A percentile compares a stretch with the other conserved stretches of the same genome.
phyloP scores from a whole-genome alignment of 2,113 vertebrate genomes.

The Lagopus leucura region DNA sequence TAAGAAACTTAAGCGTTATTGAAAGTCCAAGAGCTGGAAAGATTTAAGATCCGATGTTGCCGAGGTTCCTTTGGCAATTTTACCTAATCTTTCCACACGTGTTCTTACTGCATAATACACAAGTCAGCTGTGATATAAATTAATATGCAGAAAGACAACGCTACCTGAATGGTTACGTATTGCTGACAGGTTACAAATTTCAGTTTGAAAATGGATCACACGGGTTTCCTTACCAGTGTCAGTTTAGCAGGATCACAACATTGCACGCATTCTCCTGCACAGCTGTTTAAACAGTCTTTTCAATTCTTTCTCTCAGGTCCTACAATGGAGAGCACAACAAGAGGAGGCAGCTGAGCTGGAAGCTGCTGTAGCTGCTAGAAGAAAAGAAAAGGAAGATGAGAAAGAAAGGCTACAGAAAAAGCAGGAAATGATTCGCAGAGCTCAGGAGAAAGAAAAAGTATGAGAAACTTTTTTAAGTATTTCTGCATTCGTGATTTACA shows the following conservation, averaged over 20 bases:
- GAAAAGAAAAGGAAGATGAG: constrained; percentile 81
- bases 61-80: neutral
- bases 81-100: neutral
- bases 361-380: constrained; percentile 83
- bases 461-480: neutral
- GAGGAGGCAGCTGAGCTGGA: constrained; percentile 87
- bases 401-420: constrained; percentile 80
- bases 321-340: constrained; percentile 86
- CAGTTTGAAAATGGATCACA: neutral
- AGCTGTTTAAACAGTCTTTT: neutral
- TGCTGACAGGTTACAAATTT: neutral
- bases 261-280: neutral
- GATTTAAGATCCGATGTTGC: neutral
- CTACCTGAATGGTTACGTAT: neutral
- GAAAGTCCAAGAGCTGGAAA: neutral
- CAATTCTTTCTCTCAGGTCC: constrained; percentile 78
- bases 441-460: constrained; percentile 84
- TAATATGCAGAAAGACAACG: neutral
- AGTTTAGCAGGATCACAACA: neutral
- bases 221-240: neutral
- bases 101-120: neutral
- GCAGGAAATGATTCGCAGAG: constrained; percentile 78
- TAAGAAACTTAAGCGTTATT: rapidly evolving
- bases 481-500: neutral
- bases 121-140: neutral